Conservation (phyloP, 1,140 invertebrate genomes). For the Sipha flava region DNA sequence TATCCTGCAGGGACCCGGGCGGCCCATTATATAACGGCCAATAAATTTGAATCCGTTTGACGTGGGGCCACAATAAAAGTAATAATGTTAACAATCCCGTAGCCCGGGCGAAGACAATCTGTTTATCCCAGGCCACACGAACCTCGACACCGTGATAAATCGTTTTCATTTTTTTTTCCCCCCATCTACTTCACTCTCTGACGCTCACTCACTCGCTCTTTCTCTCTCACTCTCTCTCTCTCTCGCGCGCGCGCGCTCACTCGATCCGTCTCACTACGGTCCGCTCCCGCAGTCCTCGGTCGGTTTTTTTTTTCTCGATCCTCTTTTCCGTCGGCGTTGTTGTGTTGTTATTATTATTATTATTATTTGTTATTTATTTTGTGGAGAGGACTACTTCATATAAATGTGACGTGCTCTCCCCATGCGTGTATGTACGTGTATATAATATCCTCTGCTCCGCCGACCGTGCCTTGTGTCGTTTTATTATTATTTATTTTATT, state of each 20-base stretch:
- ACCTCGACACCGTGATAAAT: conserved; percentile 32
- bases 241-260: neutral
- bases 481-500: conserved; percentile 27
- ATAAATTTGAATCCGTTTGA: conserved; percentile 33
- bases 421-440: too few species aligned
- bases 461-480: conserved; percentile 5
- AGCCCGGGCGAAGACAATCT: conserved; percentile 30
- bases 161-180: conserved; percentile 21
- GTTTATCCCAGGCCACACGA: conserved; percentile 32
- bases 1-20: conserved; percentile 32
- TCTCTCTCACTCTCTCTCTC: neutral
- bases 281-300: neutral
- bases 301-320: neutral
- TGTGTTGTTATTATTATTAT: conserved; percentile 10
- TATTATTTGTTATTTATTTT: conserved; percentile 28
- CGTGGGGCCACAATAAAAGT: conserved; percentile 33
- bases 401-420: neutral
- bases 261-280: neutral
- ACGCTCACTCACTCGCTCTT: neutral
- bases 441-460: neutral
- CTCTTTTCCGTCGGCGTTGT: neutral
- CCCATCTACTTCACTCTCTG: too few species aligned
- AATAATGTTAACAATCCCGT: conserved; percentile 33
- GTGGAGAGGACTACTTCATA: conserved; percentile 25
- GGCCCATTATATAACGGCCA: conserved; percentile 32